These are phyloP conservation scores for Clarias fuscus DNA, from an alignment of 2,797 vertebrate species.

Conservation along the genomic window DNA sequence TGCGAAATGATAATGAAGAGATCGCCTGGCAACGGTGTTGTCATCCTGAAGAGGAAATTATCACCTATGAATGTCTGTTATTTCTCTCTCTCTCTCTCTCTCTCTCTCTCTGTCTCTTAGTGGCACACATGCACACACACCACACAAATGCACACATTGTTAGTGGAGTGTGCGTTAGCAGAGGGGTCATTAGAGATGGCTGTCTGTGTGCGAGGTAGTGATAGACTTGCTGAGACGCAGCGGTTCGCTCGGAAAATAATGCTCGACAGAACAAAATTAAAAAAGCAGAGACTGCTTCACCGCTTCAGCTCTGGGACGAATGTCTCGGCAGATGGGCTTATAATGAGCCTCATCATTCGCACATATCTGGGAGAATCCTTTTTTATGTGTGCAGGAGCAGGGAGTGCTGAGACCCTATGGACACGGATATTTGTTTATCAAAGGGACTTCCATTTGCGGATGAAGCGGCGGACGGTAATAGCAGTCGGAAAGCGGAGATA, in stretches of 20 bases:
- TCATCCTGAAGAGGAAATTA: conserved; percentile 13
- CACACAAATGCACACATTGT: conserved; percentile 59
- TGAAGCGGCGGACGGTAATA: conserved; percentile 23
- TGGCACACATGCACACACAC: too few species aligned
- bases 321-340: conserved; percentile 25
- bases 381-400: conserved; percentile 6
- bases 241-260: conserved; percentile 56
- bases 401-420: conserved; percentile 17
- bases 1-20: conserved; percentile 24
- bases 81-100: conserved; percentile 1
- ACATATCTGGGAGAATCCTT: conserved; percentile 40
- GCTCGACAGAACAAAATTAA: conserved; percentile 62
- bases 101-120: conserved; percentile 11
- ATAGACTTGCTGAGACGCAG: conserved; percentile 40
- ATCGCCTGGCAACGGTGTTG: not conserved
- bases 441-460: conserved; percentile 19
- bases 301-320: conserved; percentile 7
- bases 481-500: not conserved
- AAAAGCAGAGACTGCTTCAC: conserved; percentile 41
- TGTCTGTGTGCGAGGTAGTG: conserved; percentile 7
- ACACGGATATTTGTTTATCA: conserved; percentile 36
- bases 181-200: conserved; percentile 36
- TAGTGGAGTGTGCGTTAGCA: conserved; percentile 42
- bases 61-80: conserved; percentile 26
- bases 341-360: conserved; percentile 46